Conservation (phyloP, 1,140 invertebrate species). For the Ostrea edulis region DNA sequence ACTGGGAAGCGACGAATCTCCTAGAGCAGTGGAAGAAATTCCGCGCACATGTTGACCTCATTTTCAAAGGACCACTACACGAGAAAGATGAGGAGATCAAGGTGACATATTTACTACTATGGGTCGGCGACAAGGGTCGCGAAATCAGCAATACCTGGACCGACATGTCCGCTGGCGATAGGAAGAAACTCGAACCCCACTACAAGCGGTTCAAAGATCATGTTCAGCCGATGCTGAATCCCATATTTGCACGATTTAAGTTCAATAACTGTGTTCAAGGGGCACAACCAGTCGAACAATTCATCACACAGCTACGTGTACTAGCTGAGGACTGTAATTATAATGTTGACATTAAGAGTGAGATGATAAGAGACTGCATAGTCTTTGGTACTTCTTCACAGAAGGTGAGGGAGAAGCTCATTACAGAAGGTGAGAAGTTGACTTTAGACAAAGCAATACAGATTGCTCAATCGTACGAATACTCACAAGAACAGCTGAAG, state of each 20-base stretch:
- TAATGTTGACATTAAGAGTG: no score
- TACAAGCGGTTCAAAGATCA: conserved; percentile 47
- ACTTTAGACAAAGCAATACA: conserved; percentile 57
- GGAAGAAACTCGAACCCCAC: conserved; percentile 42
- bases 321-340: no score
- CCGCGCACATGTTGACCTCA: no score
- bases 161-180: conserved; percentile 15
- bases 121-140: conserved; percentile 51
- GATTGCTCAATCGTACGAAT: conserved; percentile 51
- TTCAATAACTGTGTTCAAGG: no score
- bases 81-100: conserved; percentile 48
- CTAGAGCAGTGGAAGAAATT: no score
- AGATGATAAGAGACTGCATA: conserved; percentile 49
- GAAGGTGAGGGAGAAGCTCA: conserved; percentile 58
- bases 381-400: conserved; percentile 55
- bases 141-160: conserved; percentile 53
- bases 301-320: no score
- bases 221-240: conserved; percentile 51
- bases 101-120: conserved; percentile 51
- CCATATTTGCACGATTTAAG: no score
- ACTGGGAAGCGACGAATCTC: no score
- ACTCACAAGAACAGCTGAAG: no score
- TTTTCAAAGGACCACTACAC: conserved; percentile 54
- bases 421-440: conserved; percentile 57
- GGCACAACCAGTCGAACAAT: no score